phyloP scores from a whole-genome alignment of 2,113 vertebrate species.

The Myiozetetes cayanensis region DNA sequence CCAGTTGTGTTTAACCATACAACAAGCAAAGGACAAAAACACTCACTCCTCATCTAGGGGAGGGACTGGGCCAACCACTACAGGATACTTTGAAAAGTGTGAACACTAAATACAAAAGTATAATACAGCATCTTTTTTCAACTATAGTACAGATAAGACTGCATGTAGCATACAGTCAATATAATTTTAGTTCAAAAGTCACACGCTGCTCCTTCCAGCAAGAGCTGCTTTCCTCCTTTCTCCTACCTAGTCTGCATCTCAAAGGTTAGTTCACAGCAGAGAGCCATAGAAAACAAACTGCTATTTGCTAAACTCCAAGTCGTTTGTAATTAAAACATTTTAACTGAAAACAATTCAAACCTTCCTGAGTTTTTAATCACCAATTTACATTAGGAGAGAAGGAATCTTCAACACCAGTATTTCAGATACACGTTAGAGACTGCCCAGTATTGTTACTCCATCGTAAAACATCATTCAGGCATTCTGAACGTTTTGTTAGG shows the following conservation, averaged over 20 bases:
- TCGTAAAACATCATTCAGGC: neutral
- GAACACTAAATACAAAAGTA: neutral
- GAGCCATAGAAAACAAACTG: neutral
- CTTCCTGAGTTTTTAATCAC: neutral
- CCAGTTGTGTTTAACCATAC: neutral
- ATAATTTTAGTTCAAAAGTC: neutral
- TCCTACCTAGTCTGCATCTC: neutral
- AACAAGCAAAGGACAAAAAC: neutral
- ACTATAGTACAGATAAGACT: rapidly evolving
- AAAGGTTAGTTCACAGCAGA: neutral
- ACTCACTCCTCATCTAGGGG: neutral
- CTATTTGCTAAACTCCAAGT: neutral
- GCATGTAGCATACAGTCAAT: neutral
- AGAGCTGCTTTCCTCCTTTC: neutral
- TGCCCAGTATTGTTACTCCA: neutral
- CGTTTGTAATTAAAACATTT: neutral
- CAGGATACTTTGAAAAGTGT: neutral
- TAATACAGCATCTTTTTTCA: neutral
- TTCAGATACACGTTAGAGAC: neutral
- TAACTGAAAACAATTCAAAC: neutral
- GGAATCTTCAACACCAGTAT: neutral
- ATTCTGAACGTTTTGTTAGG: neutral
- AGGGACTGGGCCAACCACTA: neutral
- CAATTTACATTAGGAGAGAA: neutral
- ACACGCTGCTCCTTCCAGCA: neutral